These are phyloP conservation scores for Cephus cinctus DNA, from an alignment of 1,140 invertebrate genomes.

Conservation along the genomic window DNA sequence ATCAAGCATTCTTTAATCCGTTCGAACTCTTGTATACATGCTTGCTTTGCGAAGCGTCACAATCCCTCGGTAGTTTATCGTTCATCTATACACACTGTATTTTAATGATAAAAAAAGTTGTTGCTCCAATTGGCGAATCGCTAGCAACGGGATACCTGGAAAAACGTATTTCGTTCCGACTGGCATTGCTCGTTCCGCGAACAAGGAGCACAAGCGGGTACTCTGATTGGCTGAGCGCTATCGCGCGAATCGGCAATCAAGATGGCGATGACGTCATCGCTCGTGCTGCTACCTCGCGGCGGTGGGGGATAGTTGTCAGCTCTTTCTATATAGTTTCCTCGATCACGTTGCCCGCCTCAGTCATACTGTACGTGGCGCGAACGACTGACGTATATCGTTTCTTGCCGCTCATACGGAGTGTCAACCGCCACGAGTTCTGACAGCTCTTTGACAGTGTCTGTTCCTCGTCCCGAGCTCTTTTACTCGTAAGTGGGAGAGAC, in stretches of 20 bases:
- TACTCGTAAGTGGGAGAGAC: too few relatives aligned
- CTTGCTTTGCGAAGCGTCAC: too few relatives aligned
- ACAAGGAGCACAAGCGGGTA: conserved; percentile 11
- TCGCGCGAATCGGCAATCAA: conserved; percentile 36
- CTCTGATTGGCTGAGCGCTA: conserved; percentile 29
- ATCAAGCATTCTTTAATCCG: too few relatives aligned
- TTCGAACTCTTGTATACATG: too few relatives aligned
- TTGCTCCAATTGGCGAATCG: neutral
- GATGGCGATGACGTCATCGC: conserved; percentile 38
- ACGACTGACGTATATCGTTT: too few relatives aligned
- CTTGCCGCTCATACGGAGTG: too few relatives aligned
- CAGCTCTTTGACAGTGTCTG: too few relatives aligned
- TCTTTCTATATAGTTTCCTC: neutral
- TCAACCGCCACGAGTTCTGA: too few relatives aligned
- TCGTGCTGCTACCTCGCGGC: neutral
- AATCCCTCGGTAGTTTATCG: too few relatives aligned
- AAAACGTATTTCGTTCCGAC: neutral
- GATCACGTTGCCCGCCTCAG: neutral
- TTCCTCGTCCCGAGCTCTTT: too few relatives aligned
- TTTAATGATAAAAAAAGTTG: neutral
- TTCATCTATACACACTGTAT: neutral
- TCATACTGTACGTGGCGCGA: too few relatives aligned
- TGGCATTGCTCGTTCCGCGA: neutral
- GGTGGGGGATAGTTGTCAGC: conserved; percentile 1
- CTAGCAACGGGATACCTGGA: too few relatives aligned